Evolutionary conservation across 2,888 invertebrate genomes (phyloP).

Genomic region (Syritta pipiens): DNA sequence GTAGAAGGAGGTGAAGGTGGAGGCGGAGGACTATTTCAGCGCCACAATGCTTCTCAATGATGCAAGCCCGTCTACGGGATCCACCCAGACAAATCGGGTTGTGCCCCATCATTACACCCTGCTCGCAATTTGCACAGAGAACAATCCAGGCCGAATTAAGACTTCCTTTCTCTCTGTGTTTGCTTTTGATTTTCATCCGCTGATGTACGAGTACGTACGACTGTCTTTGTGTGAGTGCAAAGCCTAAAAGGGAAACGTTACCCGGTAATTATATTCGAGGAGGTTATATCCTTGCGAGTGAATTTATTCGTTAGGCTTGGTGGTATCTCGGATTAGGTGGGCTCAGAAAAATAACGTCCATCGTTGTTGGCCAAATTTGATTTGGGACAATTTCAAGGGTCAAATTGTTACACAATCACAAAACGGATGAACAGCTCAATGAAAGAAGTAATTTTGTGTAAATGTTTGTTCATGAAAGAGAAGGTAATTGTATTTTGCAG

Average conservation of each 20-base stretch:
- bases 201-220: neutral
- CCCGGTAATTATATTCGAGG: conserved; percentile 9
- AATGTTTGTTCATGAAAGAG: too few relatives aligned
- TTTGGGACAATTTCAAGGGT: too few relatives aligned
- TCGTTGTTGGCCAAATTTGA: too few relatives aligned
- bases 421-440: too few relatives aligned
- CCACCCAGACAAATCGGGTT: conserved; percentile 38
- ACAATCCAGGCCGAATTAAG: conserved; percentile 42
- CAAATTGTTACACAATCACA: too few relatives aligned
- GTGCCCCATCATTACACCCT: conserved; percentile 25
- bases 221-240: neutral
- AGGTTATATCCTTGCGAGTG: neutral
- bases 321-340: neutral
- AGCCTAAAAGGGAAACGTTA: conserved; percentile 1
- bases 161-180: conserved; percentile 20
- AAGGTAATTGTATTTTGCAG: too few relatives aligned
- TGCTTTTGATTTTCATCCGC: conserved; percentile 20
- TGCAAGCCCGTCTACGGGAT: too few relatives aligned
- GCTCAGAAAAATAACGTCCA: too few relatives aligned
- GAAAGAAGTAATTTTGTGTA: too few relatives aligned
- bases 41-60: conserved; percentile 41
- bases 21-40: neutral
- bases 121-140: conserved; percentile 31
- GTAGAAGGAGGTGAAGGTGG: too few relatives aligned
- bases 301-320: conserved; percentile 12